phyloP scores from a whole-genome alignment of 2,888 invertebrate genomes.

The Polydrusus pterygomalis region DNA sequence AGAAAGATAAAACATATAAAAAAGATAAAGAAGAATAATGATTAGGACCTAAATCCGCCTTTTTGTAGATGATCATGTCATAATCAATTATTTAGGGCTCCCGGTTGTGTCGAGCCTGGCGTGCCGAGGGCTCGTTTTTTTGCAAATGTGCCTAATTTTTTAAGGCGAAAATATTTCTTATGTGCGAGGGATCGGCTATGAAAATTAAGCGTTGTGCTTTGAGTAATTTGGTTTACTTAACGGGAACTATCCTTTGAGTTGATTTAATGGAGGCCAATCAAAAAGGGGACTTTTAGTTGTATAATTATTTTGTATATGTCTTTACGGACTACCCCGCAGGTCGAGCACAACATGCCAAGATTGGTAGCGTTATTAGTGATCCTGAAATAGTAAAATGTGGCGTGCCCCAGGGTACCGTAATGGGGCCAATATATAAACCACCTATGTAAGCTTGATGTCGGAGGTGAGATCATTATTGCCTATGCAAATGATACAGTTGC shows the following conservation, averaged over 20 bases:
- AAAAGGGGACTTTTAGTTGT: neutral
- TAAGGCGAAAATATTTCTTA: constrained; percentile 22
- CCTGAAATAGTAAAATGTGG: too few relatives aligned
- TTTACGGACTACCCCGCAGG: too few relatives aligned
- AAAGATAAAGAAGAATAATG: constrained; percentile 37
- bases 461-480: too few relatives aligned
- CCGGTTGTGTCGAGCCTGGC: neutral
- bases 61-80: constrained; percentile 33
- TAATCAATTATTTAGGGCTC: constrained; percentile 33
- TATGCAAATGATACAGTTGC: too few relatives aligned
- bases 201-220: constrained; percentile 14
- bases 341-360: too few relatives aligned
- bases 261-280: neutral
- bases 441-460: too few relatives aligned
- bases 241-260: neutral
- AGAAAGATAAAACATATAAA: constrained; percentile 32
- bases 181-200: constrained; percentile 17
- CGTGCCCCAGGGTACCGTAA: too few relatives aligned
- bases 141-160: constrained; percentile 13
- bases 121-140: constrained; percentile 19
- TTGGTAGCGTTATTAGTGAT: too few relatives aligned
- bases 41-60: constrained; percentile 28
- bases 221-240: constrained; percentile 7
- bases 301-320: too few relatives aligned
- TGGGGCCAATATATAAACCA: too few relatives aligned